Evolutionary conservation across 2,113 vertebrate genomes (phyloP), one percentile per base, ranked within the genome.

Genomic region (Oncorhynchus gorbuscha): DNA sequence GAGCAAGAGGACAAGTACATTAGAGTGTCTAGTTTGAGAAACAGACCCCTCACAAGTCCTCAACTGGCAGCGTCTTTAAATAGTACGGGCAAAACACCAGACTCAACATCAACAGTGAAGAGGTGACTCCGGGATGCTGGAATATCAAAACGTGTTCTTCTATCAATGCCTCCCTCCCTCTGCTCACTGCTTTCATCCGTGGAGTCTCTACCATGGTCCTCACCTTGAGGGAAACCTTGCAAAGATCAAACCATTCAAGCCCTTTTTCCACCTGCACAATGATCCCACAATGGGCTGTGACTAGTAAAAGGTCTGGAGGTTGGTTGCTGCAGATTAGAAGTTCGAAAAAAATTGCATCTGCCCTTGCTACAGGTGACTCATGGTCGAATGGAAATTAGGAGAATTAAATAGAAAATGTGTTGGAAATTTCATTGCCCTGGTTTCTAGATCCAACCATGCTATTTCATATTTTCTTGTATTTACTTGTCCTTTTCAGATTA

Each of bases 141-240:
- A 72, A 72, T 72, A 72, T 48, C 14, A 67, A 72, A 75, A 58
- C 30, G 67, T 81, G 72, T 75, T 67, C 72, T 81, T 7, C 14
- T 70, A 32, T 69, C 58, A 48, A 24, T 73, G 58, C 20, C 22
- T 45, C 58, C 20, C 22, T 45, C 65, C 30, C 28, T 67, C 51
- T 11, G 1, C 49, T 12, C 12, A 8, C 35, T 58, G 35, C 62
- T 78, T 78, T 81, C 69, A 78, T 75, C 48, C 62, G 49, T 4
- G 18, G 12, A 24, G 68, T 9, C 49, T 58, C 14, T 49, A 35
- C n/a, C 59, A 14, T 16, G 20, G 66, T 14, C 14, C 59, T 58
- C 26, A 61, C 73, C 55, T 80, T 39, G 48, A 72, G 79, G 73
- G 49, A 62, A 74, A 65, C 75, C 74, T 45, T 3, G 68, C 66